Evolutionary conservation across 2,888 invertebrate genomes (phyloP), one percentile per base, ranked within the genome.

Genomic region (Drosophila gaucha): DNA sequence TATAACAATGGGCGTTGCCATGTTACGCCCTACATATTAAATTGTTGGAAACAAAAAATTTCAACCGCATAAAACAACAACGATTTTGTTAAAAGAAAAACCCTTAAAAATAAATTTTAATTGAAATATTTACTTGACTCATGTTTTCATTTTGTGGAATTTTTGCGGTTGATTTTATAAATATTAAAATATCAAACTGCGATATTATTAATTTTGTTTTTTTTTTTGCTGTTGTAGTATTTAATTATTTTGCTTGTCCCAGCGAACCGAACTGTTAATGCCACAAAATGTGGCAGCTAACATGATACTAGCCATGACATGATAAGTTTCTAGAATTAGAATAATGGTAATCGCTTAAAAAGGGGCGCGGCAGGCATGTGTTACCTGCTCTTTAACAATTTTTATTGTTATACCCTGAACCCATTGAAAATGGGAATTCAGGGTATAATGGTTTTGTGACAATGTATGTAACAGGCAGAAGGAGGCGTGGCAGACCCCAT

Each of bases 201-300:
- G 28, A 39, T 43, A 0, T 4, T 14, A n/a, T 6, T 33, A 16
- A n/a, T 39, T 10, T 31, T 46, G 28, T 6, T 24, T 12, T 24
- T 41, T 14, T 3, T 43, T 16, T 26, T 43, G 41, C n/a, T 44
- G 31, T 6, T n/a, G 20, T 36, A 26, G 26, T 9, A 26, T 49
- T 49, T 46, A 41, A 62, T 62, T 33, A 33, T 62, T 33, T 12
- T n/a, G 39, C 47, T 60, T 46, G 39, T 60, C 60, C 8, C 16
- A n/a, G 26, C n/a, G 6, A 9, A 16, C 4, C 26, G 26, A 26
- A 14, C 20, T 22, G 33, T 20, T n/a, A n/a, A 10, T 59, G 60
- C 62, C 62, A 62, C 59, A 59, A 26, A 62, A 38, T 50, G 50
- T 43, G 64, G 63, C 63, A 44, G 33, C 33, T 22, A 46, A 39